Evolutionary conservation across 1,140 invertebrate species (phyloP).

Genomic region (Drosophila tropicalis): DNA sequence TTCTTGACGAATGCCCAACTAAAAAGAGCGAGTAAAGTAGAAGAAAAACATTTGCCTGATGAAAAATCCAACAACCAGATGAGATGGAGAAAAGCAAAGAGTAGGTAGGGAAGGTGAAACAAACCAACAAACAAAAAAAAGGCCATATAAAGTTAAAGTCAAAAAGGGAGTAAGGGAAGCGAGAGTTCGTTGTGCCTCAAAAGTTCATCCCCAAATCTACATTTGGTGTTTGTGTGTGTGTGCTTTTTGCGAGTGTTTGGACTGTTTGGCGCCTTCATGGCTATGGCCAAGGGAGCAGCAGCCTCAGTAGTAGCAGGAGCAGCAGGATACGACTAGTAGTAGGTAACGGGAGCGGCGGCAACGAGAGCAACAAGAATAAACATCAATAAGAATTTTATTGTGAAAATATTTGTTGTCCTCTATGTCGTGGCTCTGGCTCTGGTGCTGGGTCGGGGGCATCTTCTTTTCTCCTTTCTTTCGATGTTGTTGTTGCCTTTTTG

Average conservation of each 20-base stretch:
- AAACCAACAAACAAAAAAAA: neutral
- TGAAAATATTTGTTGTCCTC: slow-evolving; percentile 53
- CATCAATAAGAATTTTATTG: slow-evolving; percentile 69
- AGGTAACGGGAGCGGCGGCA: neutral
- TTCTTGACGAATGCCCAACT: too few species aligned
- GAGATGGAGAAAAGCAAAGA: too few species aligned
- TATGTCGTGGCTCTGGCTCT: neutral
- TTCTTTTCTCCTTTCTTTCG: neutral
- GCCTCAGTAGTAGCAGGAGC: slow-evolving; percentile 28
- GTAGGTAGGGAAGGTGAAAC: too few species aligned
- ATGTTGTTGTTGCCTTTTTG: neutral
- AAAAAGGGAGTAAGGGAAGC: neutral
- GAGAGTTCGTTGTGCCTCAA: neutral
- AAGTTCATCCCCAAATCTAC: neutral
- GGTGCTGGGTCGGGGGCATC: too few species aligned
- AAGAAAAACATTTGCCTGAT: too few species aligned
- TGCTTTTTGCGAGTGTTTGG: slow-evolving; percentile 26
- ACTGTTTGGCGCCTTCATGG: slow-evolving; percentile 48
- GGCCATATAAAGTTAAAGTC: too few species aligned
- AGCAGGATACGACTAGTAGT: slow-evolving; percentile 12
- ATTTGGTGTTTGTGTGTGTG: neutral
- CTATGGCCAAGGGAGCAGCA: slow-evolving; percentile 42
- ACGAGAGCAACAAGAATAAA: slow-evolving; percentile 52
- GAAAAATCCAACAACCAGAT: too few species aligned
- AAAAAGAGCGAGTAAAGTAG: too few species aligned